Evolutionary conservation across 2,797 vertebrate species (phyloP).

Genomic region (Epinephelus coioides): DNA sequence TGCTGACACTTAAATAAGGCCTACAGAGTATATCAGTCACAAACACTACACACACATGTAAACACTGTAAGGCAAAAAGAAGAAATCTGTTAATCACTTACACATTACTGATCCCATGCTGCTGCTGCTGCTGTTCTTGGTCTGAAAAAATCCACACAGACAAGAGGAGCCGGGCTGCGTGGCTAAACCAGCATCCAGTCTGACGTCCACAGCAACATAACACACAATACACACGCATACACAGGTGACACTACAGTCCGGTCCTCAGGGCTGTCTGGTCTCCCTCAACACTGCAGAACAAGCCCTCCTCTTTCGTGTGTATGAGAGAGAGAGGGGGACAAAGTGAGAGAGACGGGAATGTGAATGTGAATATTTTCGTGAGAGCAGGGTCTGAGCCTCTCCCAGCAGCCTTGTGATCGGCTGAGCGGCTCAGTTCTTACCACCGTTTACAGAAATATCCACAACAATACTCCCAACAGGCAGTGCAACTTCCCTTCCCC

Average conservation of each 20-base stretch:
- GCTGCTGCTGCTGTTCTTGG: constrained; percentile 23
- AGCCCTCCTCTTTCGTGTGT: too few species aligned
- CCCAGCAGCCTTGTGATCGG: constrained; percentile 62
- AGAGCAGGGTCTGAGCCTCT: constrained; percentile 44
- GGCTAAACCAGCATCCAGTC: constrained; percentile 35
- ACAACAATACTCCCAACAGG: constrained; percentile 72
- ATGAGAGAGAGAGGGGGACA: neutral
- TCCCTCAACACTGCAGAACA: neutral
- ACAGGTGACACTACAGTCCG: constrained; percentile 23
- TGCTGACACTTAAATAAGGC: neutral
- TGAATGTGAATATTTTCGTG: constrained; percentile 14
- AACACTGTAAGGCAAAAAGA: neutral
- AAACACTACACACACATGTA: constrained; percentile 4
- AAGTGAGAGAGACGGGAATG: neutral
- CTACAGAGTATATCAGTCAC: neutral
- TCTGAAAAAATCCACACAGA: constrained; percentile 47
- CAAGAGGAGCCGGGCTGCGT: constrained; percentile 1
- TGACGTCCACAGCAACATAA: constrained; percentile 30
- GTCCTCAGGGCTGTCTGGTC: constrained; percentile 16
- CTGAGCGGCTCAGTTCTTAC: constrained; percentile 60
- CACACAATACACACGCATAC: constrained; percentile 16
- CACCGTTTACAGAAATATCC: constrained; percentile 74
- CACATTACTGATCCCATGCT: constrained; percentile 87
- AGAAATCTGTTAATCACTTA: constrained; percentile 72
- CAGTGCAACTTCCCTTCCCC: constrained; percentile 74